Conservation (phyloP, 2,888 invertebrate species). For the Tryphoninae sp. region DNA sequence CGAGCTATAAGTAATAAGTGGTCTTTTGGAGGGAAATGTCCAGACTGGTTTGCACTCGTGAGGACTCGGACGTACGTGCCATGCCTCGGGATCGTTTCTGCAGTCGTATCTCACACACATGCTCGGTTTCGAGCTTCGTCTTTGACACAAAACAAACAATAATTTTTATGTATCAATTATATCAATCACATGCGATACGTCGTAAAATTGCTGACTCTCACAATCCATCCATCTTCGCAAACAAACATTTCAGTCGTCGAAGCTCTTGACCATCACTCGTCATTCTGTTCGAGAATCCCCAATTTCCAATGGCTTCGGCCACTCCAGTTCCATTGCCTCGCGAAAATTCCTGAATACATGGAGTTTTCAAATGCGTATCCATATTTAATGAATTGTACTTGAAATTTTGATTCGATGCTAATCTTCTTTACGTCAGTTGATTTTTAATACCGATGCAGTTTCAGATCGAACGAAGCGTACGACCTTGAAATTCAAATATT, state of each 20-base stretch:
- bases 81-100: slow-evolving; percentile 73
- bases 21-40: slow-evolving; percentile 72
- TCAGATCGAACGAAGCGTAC: neutral
- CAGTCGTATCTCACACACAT: slow-evolving; percentile 72
- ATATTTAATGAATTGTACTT: slow-evolving; percentile 24
- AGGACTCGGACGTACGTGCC: slow-evolving; percentile 74
- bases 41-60: slow-evolving; percentile 74
- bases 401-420: slow-evolving; percentile 12
- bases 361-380: slow-evolving; percentile 62
- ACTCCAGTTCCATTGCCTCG: slow-evolving; percentile 72
- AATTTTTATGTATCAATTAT: neutral
- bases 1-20: slow-evolving; percentile 74
- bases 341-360: slow-evolving; percentile 72
- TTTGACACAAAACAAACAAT: slow-evolving; percentile 20
- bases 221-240: slow-evolving; percentile 75
- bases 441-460: too few species aligned
- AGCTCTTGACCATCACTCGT: slow-evolving; percentile 74
- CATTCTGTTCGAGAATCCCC: slow-evolving; percentile 76
- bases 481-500: slow-evolving; percentile 6
- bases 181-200: neutral
- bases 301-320: slow-evolving; percentile 76
- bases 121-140: slow-evolving; percentile 62
- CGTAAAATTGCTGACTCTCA: slow-evolving; percentile 51
- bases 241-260: slow-evolving; percentile 72
- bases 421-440: neutral